Evolutionary conservation across 2,113 vertebrate species (phyloP).

Genomic region (Xyrauchen texanus): DNA sequence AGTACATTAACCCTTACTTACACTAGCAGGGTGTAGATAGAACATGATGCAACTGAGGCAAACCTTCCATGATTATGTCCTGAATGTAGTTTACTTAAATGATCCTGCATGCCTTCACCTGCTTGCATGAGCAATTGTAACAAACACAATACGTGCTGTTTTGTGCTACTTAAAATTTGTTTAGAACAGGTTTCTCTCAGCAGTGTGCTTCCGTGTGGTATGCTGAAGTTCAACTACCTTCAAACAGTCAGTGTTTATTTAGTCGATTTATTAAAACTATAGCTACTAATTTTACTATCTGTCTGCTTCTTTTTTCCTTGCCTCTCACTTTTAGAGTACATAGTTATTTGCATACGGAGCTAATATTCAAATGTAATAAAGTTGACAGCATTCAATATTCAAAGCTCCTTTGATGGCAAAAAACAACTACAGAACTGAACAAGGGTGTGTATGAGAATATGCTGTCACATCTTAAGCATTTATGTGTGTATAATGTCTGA

Average conservation of each 20-base stretch:
- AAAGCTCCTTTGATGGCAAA: neutral
- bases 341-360: neutral
- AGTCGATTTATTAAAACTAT: too few species aligned
- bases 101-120: neutral
- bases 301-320: neutral
- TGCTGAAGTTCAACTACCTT: too few species aligned
- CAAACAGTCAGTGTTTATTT: too few species aligned
- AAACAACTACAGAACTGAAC: conserved; percentile 15
- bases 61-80: neutral
- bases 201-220: too few species aligned
- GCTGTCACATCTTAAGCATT: neutral
- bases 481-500: neutral
- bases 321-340: neutral
- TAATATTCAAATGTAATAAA: neutral
- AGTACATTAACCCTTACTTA: neutral
- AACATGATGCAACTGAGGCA: neutral
- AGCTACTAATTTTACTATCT: neutral
- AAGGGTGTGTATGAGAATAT: neutral
- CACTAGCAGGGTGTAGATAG: neutral
- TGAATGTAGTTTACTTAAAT: neutral
- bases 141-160: neutral
- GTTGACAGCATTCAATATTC: neutral
- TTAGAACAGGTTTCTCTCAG: too few species aligned
- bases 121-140: neutral
- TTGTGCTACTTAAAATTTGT: too few species aligned